Evolutionary conservation across 2,113 vertebrate species (phyloP), one percentile per base, ranked within the genome.

Genomic region (Megalops atlanticus): DNA sequence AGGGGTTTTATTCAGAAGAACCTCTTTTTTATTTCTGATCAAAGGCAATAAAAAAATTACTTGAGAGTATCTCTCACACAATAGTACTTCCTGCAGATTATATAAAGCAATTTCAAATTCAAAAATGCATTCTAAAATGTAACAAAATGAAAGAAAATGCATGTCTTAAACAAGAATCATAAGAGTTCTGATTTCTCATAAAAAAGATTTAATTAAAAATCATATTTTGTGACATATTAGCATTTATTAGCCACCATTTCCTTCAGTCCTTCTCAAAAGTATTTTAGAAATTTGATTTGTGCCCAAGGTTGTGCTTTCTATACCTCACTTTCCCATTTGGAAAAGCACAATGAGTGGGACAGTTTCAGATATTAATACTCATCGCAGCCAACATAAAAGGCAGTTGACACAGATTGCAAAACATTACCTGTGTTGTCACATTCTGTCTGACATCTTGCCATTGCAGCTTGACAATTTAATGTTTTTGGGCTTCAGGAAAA

Each of bases 1-100:
- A n/a, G n/a, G 73, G 73, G 77, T 47, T 68, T 69, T 82, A 85
- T 82, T 75, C 15, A 85, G 87, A 90, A 81, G 80, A 83, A 74
- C 47, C 58, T 31, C 7, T 64, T 64, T 11, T 64, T 64, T 8
- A 64, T 31, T 64, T 4, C n/a, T 11, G 58, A 64, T 64, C 58
- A 31, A 64, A 64, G 24, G n/a, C n/a, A n/a, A n/a, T n/a, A n/a
- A n/a, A 64, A n/a, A 0, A 15, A 10, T 1, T 64, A n/a, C 58
- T 7, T 31, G n/a, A 64, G 58, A 64, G 58, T n/a, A 6, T 45
- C 43, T 45, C 43, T 64, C 24, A 64, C 24, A 4, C 58, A 64
- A 27, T 64, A 27, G 58, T 5, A 8, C 6, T 24, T 58, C 21
- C 18, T 8, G 18, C 58, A 4, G n/a, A 24, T 64, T 64, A 64